These are phyloP conservation scores for Aphis gossypii DNA, from an alignment of 1,140 invertebrate species.

Conservation along the genomic window DNA sequence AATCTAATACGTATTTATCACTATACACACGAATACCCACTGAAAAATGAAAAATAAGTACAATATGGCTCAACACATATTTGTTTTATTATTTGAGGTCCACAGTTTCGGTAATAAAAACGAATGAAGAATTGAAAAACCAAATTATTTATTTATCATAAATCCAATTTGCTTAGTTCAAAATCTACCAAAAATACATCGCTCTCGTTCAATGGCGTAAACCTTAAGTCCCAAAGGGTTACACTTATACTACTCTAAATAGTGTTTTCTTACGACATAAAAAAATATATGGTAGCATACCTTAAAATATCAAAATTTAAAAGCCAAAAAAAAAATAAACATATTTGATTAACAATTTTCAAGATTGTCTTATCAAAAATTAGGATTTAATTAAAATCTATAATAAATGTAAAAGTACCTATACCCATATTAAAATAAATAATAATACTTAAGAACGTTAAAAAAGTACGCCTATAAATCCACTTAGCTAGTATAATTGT, in stretches of 20 bases:
- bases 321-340: neutral
- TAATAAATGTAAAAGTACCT: neutral
- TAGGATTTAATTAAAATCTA: neutral
- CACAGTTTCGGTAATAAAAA: slow-evolving; percentile 12
- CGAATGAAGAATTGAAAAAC: neutral
- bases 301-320: slow-evolving; percentile 15
- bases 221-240: slow-evolving; percentile 14
- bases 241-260: neutral
- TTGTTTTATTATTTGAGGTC: neutral
- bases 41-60: neutral
- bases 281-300: neutral
- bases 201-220: slow-evolving; percentile 1
- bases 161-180: slow-evolving; percentile 32
- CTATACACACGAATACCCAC: neutral
- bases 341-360: neutral
- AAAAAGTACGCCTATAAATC: neutral
- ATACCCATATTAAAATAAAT: neutral
- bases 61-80: neutral
- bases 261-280: neutral
- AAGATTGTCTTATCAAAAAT: neutral
- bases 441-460: neutral
- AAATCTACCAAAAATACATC: slow-evolving; percentile 3
- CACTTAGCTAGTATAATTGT: neutral
- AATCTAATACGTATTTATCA: neutral
- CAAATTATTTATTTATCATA: slow-evolving; percentile 46